Percentiles rank a stretch among this genome's conserved stretches.
Evolutionary conservation across 2,888 invertebrate genomes (phyloP).

Genomic region (Anoplius nigerrimus): DNA sequence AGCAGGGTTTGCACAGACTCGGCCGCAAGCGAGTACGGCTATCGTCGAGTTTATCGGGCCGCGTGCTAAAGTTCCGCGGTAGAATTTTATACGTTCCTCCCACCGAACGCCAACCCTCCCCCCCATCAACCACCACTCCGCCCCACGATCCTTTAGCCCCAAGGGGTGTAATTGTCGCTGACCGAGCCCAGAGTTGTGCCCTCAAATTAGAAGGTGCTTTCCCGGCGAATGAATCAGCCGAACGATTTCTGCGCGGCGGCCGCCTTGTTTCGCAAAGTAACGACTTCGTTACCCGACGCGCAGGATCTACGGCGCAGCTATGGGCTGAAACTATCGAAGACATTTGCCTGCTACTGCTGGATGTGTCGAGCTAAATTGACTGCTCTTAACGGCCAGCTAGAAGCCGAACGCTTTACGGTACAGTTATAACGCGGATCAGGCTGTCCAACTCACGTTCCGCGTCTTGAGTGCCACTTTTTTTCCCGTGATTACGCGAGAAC

Average conservation of each 20-base stretch:
- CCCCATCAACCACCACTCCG: not conserved
- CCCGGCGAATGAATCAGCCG: constrained; percentile 26
- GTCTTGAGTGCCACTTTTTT: not conserved
- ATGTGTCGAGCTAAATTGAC: too few relatives aligned
- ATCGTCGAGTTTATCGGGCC: constrained; percentile 32
- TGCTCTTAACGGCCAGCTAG: too few relatives aligned
- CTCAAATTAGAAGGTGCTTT: constrained; percentile 26
- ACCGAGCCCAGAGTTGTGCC: constrained; percentile 1
- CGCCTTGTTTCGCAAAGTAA: constrained; percentile 19
- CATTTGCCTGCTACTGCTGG: too few relatives aligned
- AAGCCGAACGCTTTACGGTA: too few relatives aligned
- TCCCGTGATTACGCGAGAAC: not conserved
- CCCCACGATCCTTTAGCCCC: constrained; percentile 6
- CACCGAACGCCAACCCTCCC: not conserved
- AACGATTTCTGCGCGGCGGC: constrained; percentile 19
- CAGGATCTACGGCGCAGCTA: constrained; percentile 12
- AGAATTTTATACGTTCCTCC: constrained; percentile 28
- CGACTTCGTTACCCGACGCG: constrained; percentile 25
- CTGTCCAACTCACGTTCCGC: not conserved
- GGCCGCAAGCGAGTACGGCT: constrained; percentile 8
- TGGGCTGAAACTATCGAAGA: not conserved
- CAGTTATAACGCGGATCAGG: too few relatives aligned
- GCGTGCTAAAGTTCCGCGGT: constrained; percentile 16
- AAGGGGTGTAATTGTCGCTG: constrained; percentile 24
- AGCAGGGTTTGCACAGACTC: not conserved